Evolutionary conservation across 1,140 invertebrate species (phyloP).

Genomic region (Diuraphis noxia): DNA sequence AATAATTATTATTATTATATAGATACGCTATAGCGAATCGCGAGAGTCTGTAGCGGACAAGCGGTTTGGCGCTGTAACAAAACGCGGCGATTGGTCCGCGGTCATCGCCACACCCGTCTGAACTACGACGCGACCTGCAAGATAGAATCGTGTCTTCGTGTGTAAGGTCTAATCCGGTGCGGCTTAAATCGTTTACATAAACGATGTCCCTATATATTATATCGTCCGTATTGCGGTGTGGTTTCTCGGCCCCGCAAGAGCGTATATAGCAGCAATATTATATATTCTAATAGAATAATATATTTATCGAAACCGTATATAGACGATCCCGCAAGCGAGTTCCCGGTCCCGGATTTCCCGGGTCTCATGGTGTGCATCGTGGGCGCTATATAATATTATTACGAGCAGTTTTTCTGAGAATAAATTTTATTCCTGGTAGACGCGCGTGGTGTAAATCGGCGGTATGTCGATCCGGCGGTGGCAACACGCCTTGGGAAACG

Average conservation of each 20-base stretch:
- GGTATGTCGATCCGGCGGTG: not conserved
- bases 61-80: conserved; percentile 7
- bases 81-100: not conserved
- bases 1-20: too few species aligned
- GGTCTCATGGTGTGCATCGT: not conserved
- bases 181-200: conserved; percentile 16
- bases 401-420: not conserved
- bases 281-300: not conserved
- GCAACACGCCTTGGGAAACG: not conserved
- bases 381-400: not conserved
- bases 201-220: not conserved
- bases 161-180: not conserved
- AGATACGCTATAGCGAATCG: not conserved
- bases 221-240: not conserved
- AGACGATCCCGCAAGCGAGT: not conserved
- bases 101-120: not conserved
- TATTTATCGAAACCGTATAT: not conserved
- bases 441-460: too few species aligned
- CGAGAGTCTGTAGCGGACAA: not conserved
- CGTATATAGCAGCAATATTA: not conserved
- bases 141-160: not conserved
- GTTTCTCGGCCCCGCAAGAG: not conserved
- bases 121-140: not conserved
- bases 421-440: not conserved
- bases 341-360: not conserved